These are phyloP conservation scores for Lucilia sericata DNA, from an alignment of 1,140 invertebrate species.

Conservation along the genomic window DNA sequence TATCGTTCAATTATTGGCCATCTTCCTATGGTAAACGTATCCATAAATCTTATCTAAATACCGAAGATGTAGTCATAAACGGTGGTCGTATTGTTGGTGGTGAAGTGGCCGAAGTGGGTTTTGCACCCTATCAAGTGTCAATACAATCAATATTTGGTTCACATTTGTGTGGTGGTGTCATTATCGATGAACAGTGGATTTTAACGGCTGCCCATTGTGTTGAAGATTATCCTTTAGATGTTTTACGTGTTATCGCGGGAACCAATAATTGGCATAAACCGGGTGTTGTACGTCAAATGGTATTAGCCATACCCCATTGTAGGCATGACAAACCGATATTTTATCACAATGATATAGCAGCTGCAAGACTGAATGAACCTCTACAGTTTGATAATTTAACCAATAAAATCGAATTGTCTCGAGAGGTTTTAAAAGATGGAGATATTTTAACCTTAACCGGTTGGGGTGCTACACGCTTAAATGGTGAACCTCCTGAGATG, in stretches of 20 bases:
- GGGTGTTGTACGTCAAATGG: conserved; percentile 51
- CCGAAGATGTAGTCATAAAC: not conserved
- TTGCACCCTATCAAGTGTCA: conserved; percentile 68
- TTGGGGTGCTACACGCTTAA: conserved; percentile 54
- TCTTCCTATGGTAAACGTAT: conserved; percentile 49
- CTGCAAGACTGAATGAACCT: conserved; percentile 65
- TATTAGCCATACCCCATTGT: conserved; percentile 53
- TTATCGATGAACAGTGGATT: conserved; percentile 62
- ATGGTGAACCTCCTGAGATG: conserved; percentile 48
- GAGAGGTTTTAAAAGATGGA: conserved; percentile 50
- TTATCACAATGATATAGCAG: conserved; percentile 70
- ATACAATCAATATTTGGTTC: conserved; percentile 57
- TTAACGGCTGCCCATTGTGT: conserved; percentile 69
- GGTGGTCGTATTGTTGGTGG: conserved; percentile 66
- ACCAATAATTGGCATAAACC: conserved; percentile 56
- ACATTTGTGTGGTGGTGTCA: conserved; percentile 68
- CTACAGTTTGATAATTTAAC: conserved; percentile 69
- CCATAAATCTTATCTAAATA: not conserved
- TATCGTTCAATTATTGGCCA: not conserved
- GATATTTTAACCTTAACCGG: conserved; percentile 67
- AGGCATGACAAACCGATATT: conserved; percentile 57
- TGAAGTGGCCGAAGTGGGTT: conserved; percentile 62
- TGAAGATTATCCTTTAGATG: conserved; percentile 51
- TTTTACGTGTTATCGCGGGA: conserved; percentile 56
- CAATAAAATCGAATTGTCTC: conserved; percentile 58